A percentile compares a stretch with the other conserved stretches of the same genome.
Evolutionary conservation across 1,140 invertebrate genomes (phyloP).

Genomic region (Rhopalosiphum padi): DNA sequence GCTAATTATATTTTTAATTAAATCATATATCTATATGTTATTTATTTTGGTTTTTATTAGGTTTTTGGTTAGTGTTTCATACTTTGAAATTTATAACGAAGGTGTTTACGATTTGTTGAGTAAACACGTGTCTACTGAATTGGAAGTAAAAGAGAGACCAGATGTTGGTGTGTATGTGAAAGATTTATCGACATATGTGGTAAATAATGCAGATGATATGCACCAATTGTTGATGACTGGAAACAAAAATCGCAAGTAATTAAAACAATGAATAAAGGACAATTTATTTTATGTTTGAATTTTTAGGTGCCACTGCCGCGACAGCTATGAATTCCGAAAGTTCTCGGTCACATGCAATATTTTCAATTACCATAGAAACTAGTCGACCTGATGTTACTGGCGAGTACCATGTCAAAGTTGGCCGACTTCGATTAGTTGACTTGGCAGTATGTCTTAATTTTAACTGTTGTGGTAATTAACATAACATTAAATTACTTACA

Average conservation of each 20-base stretch:
- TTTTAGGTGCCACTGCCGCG: slow-evolving; percentile 72
- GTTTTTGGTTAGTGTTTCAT: slow-evolving; percentile 78
- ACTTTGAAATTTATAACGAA: slow-evolving; percentile 85
- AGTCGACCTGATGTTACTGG: slow-evolving; percentile 72
- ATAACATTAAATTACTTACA: neutral
- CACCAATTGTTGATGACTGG: slow-evolving; percentile 80
- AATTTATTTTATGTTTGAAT: neutral
- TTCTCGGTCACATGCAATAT: slow-evolving; percentile 87
- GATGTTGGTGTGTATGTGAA: slow-evolving; percentile 85
- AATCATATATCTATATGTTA: neutral
- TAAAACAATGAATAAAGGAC: slow-evolving; percentile 17
- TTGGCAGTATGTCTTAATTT: slow-evolving; percentile 71
- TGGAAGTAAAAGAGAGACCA: slow-evolving; percentile 78
- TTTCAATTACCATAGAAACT: slow-evolving; percentile 86
- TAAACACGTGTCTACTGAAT: slow-evolving; percentile 66
- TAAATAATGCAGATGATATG: slow-evolving; percentile 85
- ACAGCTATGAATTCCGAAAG: slow-evolving; percentile 89
- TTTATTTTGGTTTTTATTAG: slow-evolving; percentile 64
- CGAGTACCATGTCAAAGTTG: slow-evolving; percentile 74
- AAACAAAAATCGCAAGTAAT: slow-evolving; percentile 76
- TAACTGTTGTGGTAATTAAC: neutral
- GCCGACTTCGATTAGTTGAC: slow-evolving; percentile 85
- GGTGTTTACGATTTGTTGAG: slow-evolving; percentile 79
- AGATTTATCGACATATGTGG: slow-evolving; percentile 78
- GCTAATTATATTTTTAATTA: neutral